These are phyloP conservation scores for Acanthornis magna DNA, from an alignment of 2,797 vertebrate species.

Conservation along the genomic window DNA sequence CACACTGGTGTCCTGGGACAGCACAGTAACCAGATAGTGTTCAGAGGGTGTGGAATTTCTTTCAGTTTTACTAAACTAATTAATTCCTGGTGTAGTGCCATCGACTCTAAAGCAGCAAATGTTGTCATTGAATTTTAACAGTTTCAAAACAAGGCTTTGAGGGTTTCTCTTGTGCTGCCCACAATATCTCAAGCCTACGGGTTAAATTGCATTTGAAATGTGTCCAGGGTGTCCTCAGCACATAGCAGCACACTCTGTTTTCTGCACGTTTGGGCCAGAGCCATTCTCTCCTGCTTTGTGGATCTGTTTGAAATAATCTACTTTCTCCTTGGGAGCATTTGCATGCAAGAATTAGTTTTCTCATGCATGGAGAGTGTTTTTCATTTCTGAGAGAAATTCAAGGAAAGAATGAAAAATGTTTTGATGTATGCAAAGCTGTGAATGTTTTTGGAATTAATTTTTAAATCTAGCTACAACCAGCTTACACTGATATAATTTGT, in stretches of 20 bases:
- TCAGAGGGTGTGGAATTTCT: neutral
- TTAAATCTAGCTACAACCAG: slow-evolving; percentile 17
- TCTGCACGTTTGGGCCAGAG: neutral
- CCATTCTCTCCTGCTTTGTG: neutral
- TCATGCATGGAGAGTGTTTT: slow-evolving; percentile 24
- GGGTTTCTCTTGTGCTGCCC: neutral
- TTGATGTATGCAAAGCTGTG: slow-evolving; percentile 45
- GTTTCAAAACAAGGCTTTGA: neutral
- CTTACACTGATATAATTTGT: slow-evolving; percentile 18
- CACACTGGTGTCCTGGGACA: neutral
- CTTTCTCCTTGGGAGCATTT: slow-evolving; percentile 27
- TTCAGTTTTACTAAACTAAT: neutral
- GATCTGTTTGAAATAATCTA: slow-evolving; percentile 28
- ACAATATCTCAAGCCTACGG: neutral
- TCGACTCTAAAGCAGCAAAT: neutral
- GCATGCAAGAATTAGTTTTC: slow-evolving; percentile 36
- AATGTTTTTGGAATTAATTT: slow-evolving; percentile 51
- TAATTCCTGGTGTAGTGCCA: neutral
- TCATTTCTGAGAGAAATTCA: slow-evolving; percentile 41
- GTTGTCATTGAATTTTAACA: neutral
- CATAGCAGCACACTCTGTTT: neutral
- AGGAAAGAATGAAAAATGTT: slow-evolving; percentile 25
- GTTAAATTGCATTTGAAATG: neutral
- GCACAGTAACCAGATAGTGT: neutral
- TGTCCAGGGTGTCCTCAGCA: neutral